Percentiles rank a stretch among this genome's conserved stretches.
phyloP scores from a whole-genome alignment of 2,797 vertebrate genomes.

The Uromys caudimaculatus region DNA sequence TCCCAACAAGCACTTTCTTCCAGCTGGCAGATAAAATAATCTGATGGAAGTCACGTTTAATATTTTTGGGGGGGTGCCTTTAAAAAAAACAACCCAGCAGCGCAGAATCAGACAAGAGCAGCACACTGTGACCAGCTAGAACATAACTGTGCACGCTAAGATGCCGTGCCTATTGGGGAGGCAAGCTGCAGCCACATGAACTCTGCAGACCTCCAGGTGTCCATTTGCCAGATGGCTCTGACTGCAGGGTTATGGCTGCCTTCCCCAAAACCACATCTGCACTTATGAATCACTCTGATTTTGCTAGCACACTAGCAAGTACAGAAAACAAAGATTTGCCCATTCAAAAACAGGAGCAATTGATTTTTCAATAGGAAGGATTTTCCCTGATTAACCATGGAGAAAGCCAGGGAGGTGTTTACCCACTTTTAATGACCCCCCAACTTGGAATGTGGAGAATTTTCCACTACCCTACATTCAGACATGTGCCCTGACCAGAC shows the following conservation, averaged over 20 bases:
- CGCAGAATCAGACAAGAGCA: neutral
- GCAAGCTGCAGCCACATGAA: neutral
- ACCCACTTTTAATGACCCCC: neutral
- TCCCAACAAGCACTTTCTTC: conserved; percentile 85
- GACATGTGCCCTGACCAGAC: accelerated
- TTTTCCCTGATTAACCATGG: neutral
- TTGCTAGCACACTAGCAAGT: neutral
- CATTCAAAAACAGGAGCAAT: neutral
- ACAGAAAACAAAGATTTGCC: neutral
- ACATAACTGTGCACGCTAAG: neutral
- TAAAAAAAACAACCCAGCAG: neutral
- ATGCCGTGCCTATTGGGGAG: neutral
- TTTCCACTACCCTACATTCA: neutral
- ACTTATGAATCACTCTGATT: neutral
- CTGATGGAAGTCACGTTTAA: conserved; percentile 50
- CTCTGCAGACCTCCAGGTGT: conserved; percentile 38
- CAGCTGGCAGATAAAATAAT: conserved; percentile 77
- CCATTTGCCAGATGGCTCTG: conserved; percentile 36
- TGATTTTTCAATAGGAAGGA: neutral
- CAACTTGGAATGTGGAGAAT: neutral
- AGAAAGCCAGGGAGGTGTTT: neutral
- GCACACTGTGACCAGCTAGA: neutral
- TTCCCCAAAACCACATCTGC: neutral
- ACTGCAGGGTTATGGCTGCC: neutral
- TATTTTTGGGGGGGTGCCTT: conserved; percentile 29